Evolutionary conservation across 2,113 vertebrate species (phyloP), one percentile per base, ranked within the genome.

Genomic region (Odobenus rosmarus): DNA sequence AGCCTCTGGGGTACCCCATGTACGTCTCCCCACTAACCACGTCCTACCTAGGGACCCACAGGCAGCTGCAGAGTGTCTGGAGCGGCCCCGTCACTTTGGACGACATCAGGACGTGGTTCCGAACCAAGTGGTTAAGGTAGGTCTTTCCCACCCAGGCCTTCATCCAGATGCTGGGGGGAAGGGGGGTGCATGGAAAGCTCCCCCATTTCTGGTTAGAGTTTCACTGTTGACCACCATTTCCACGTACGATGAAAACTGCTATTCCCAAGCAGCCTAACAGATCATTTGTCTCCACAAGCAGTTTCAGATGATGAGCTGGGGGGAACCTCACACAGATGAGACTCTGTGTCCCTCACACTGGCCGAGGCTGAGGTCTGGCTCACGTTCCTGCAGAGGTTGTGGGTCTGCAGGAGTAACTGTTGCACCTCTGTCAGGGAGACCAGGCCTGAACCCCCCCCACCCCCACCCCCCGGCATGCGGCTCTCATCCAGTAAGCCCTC

Each of bases 1-100:
- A 99, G 98, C 99, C 99, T 0, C 98, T 99, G 97, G 99, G 99
- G 23, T 99, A 99, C 98, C 99, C 99, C 97, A 99, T 99, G 99
- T 99, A 99, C 0, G 99, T 99, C 95, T 99, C 99, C 9, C 99
- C 99, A 0, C 98, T 99, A 90, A 99, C 99, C 62, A 99, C 99
- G 1, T 99, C 99, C 1, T 99, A 99, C 83, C 99, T 99, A 13
- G 99, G 99, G 77, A 99, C 99, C 7, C 99, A 99, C 98, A 98
- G 97, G 18, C 99, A 99, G 84, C 99, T 99, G 69, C 98, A 99
- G 96, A 98, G 98, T 77, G 98, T 99, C 31, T 99, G 99, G 98
- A 99, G 99, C 7, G 99, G 99, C 53, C 99, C 99, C 9, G n/a
- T 99, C 95, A 99, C 99, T 90, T 96, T 99, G 98, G 98, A 99